Evolutionary conservation across 2,797 vertebrate genomes (phyloP).

Genomic region (Sarcophilus harrisii): DNA sequence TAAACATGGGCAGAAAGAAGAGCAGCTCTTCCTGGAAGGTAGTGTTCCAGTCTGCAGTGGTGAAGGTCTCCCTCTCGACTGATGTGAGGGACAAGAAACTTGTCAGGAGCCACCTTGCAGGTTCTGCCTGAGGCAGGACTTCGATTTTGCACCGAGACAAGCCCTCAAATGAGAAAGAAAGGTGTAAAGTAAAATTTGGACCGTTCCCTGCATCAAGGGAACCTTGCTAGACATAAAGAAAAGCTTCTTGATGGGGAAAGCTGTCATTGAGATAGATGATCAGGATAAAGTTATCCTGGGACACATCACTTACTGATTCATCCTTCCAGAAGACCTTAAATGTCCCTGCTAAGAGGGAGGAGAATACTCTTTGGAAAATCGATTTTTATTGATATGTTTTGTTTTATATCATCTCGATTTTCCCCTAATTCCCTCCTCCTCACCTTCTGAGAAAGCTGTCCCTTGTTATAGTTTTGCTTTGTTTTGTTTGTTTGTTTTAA

Average conservation of each 20-base stretch:
- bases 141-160: conserved; percentile 14
- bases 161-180: background rate
- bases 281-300: background rate
- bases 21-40: conserved; percentile 47
- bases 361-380: background rate
- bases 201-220: no score
- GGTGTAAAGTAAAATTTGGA: background rate
- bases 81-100: conserved; percentile 42
- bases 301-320: background rate
- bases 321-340: background rate
- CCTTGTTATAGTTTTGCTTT: background rate
- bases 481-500: background rate
- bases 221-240: background rate
- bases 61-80: background rate
- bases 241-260: background rate
- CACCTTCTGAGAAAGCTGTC: background rate
- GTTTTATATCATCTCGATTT: background rate
- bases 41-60: conserved; percentile 13
- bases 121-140: conserved; percentile 24
- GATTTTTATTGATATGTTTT: background rate
- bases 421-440: background rate
- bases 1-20: conserved; percentile 36
- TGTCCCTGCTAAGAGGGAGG: background rate
- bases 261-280: background rate
- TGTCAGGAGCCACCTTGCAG: conserved; percentile 53